Evolutionary conservation across 2,797 vertebrate species (phyloP), one percentile per base, ranked within the genome.

Genomic region (Sphaeramia orbicularis): DNA sequence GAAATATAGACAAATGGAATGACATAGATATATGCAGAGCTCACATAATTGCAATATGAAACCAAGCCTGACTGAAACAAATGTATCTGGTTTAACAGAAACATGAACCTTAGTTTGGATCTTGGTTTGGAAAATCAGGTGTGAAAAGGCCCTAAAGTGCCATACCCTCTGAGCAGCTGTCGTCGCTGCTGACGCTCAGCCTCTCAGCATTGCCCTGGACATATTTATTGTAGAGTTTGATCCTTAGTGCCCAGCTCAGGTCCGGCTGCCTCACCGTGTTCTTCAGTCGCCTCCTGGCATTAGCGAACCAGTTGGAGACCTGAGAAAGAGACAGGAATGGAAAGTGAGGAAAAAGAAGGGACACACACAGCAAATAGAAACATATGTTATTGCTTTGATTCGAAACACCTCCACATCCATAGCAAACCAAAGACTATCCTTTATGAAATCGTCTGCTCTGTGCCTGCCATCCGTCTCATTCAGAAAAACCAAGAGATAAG

Each of bases 271-370:
- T 93, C 85, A 99, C 98, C 0, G 98, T 99, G 86, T 99, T 99
- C 94, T 99, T 99, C 91, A 99, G 95, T 37, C 98, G 94, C 78
- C 98, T 95, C 86, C 98, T 94, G 71, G 97, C 98, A 55, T 99
- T 99, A 72, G 98, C 98, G 80, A 99, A 99, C 97, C 98, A 99
- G 91, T 99, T 99, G 32, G 98, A 99, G 43, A 99, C 98, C 98
- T 99, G 70, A 51, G 51, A 56, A 60, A 57, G 21, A 15, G 30
- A 36, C 9, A 45, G 32, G 47, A 30, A 42, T 48, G 45, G 40
- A 52, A 12, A 56, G 19, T 50, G 14, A 18, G 48, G 42, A 58
- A 48, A 64, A 14, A 68, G 10, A 51, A 12, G 41, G 48, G 54
- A 30, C 65, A 24, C 15, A 45, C 12, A 32, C 15, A 51, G 73